phyloP scores from a whole-genome alignment of 2,797 vertebrate genomes.

The Amniataba percoides region DNA sequence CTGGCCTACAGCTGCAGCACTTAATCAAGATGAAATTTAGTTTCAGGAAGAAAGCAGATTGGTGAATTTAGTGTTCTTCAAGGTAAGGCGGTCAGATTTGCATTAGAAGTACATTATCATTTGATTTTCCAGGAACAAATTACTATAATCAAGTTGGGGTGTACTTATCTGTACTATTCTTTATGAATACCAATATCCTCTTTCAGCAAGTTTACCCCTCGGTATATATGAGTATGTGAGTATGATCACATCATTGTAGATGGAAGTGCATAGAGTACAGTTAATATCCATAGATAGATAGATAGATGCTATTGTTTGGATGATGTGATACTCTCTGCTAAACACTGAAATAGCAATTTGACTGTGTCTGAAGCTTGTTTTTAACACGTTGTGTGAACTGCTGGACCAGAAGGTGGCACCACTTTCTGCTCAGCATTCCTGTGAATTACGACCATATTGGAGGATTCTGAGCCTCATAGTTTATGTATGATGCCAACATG shows the following conservation, averaged over 20 bases:
- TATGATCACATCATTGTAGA: neutral
- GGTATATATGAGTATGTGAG: neutral
- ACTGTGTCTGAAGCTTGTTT: neutral
- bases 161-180: conserved; percentile 16
- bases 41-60: conserved; percentile 14
- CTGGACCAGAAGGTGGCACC: no score
- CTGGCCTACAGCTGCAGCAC: conserved; percentile 49
- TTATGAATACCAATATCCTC: conserved; percentile 17
- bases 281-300: neutral
- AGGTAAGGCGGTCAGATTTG: conserved; percentile 11
- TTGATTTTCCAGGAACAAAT: conserved; percentile 23
- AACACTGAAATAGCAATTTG: neutral
- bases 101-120: conserved; percentile 30
- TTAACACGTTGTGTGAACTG: no score
- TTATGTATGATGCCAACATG: neutral
- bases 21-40: conserved; percentile 45
- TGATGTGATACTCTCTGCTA: neutral
- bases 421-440: neutral
- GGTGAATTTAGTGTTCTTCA: conserved; percentile 2
- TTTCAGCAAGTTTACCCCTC: neutral
- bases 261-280: neutral
- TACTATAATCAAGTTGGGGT: conserved; percentile 23
- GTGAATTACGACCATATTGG: neutral
- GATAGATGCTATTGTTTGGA: neutral
- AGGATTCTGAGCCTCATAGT: neutral